Conservation (phyloP, 2,113 vertebrate genomes). For the Prochilodus magdalenae region DNA sequence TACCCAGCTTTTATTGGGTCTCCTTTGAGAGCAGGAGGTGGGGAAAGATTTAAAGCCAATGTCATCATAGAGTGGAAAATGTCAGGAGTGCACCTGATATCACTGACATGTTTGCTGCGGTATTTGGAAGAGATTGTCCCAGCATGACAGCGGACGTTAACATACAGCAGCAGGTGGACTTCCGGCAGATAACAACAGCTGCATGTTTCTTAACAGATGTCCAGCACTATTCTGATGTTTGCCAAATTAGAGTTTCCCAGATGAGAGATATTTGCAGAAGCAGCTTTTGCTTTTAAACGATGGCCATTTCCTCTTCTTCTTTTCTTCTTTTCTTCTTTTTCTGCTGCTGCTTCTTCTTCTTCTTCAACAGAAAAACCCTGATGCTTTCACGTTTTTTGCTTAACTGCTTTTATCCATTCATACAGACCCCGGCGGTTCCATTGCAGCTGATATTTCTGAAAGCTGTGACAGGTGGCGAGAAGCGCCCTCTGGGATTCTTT, state of each 20-base stretch:
- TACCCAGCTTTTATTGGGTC: slow-evolving; percentile 14
- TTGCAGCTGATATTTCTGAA: slow-evolving; percentile 26
- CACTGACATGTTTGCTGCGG: background rate
- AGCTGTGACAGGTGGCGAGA: slow-evolving; percentile 34
- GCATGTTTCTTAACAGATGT: background rate
- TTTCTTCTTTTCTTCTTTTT: background rate
- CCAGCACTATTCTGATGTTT: background rate
- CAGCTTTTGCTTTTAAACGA: slow-evolving; percentile 5
- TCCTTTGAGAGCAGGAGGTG: slow-evolving; percentile 17
- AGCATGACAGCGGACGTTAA: background rate
- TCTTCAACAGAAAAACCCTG: background rate
- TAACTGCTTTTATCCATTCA: background rate
- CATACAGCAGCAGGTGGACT: background rate
- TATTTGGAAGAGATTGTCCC: background rate
- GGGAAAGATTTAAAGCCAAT: slow-evolving; percentile 24
- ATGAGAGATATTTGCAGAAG: background rate
- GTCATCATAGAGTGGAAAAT: slow-evolving; percentile 19
- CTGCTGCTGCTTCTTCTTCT: background rate
- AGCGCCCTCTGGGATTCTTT: slow-evolving; percentile 30
- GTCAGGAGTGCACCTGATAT: slow-evolving; percentile 41
- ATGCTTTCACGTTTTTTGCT: background rate
- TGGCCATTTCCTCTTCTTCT: background rate
- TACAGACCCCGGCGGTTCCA: background rate
- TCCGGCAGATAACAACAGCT: slow-evolving; percentile 23
- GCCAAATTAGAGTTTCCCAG: slow-evolving; percentile 7